phyloP scores from a whole-genome alignment of 2,888 invertebrate species.

The Ichneumoninae sp. region DNA sequence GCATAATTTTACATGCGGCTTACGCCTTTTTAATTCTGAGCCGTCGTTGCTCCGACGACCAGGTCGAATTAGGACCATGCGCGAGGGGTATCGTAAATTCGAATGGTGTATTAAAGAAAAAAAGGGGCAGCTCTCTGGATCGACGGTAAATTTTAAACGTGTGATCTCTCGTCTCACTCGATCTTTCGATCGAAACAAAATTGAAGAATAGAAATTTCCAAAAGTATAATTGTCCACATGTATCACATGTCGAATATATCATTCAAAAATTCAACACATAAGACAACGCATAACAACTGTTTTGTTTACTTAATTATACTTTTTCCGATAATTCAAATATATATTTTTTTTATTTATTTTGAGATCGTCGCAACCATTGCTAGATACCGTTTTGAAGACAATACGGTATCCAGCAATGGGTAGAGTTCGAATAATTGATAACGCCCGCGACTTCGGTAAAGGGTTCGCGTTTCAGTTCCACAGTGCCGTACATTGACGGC shows the following conservation, averaged over 20 bases:
- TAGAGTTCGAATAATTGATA: constrained; percentile 59
- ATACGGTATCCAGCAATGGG: constrained; percentile 40
- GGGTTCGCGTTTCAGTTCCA: constrained; percentile 39
- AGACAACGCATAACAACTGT: no score
- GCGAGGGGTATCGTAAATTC: constrained; percentile 1
- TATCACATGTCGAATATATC: no score
- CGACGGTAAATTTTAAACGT: constrained; percentile 18
- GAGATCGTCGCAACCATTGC: no score
- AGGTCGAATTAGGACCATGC: constrained; percentile 17
- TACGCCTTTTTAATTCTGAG: no score
- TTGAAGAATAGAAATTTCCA: no score
- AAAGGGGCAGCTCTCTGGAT: constrained; percentile 4
- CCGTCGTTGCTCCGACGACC: not conserved
- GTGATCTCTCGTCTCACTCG: constrained; percentile 16
- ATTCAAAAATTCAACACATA: no score
- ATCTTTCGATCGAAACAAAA: not conserved
- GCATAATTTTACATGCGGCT: not conserved
- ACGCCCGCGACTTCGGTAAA: constrained; percentile 47
- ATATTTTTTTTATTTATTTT: no score
- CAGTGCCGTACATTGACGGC: not conserved
- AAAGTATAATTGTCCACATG: no score
- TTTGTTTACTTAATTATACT: no score
- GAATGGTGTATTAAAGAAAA: not conserved
- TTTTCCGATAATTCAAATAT: no score
- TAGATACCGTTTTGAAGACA: no score